Evolutionary conservation across 2,888 invertebrate species (phyloP).

Genomic region (Frankliniella intonsa): DNA sequence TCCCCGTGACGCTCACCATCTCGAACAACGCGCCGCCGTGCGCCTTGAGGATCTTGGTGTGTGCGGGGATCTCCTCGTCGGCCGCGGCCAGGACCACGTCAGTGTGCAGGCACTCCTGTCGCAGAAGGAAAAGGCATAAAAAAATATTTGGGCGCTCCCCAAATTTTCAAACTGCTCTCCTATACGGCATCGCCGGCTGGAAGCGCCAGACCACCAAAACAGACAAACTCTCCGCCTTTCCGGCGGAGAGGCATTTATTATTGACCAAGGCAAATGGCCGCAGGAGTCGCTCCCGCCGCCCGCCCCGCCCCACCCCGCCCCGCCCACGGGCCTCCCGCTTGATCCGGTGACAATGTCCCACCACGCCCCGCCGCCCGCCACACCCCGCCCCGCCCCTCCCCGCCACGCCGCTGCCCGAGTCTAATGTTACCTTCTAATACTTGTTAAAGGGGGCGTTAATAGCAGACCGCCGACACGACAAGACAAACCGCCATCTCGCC

Average conservation of each 20-base stretch:
- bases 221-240: too few species aligned
- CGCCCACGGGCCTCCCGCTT: too few species aligned
- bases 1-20: not conserved
- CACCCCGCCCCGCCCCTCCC: not conserved
- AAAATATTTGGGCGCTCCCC: too few species aligned
- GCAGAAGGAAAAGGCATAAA: not conserved
- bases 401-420: too few species aligned
- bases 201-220: too few species aligned
- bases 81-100: not conserved
- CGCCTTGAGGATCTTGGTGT: not conserved
- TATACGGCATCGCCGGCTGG: too few species aligned
- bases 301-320: not conserved
- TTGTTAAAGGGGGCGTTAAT: not conserved
- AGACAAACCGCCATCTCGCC: not conserved
- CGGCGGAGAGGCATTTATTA: too few species aligned
- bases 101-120: conserved; percentile 11
- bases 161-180: too few species aligned
- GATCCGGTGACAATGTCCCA: too few species aligned
- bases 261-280: not conserved
- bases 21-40: not conserved
- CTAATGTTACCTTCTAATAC: not conserved
- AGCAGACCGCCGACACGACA: not conserved
- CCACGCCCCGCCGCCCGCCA: too few species aligned
- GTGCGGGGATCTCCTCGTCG: not conserved
- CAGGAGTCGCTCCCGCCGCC: not conserved